Evolutionary conservation across 2,113 vertebrate species (phyloP).

Genomic region (Oryzias javanicus): DNA sequence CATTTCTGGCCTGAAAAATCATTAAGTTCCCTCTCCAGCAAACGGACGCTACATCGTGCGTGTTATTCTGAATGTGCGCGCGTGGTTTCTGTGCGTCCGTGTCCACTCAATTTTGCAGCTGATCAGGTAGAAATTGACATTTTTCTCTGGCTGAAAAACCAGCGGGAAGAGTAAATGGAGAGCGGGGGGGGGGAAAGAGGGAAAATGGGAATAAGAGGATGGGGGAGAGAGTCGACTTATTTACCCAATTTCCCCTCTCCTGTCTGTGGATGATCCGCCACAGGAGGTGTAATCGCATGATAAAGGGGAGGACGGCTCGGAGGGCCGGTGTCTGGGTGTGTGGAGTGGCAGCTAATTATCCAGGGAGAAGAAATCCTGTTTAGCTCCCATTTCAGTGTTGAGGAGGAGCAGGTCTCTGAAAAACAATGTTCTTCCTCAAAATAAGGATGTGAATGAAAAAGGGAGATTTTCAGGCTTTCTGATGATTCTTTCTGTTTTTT

Average conservation of each 20-base stretch:
- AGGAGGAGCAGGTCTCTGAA: slow-evolving; percentile 20
- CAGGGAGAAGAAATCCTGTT: slow-evolving; percentile 51
- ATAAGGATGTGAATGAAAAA: slow-evolving; percentile 6
- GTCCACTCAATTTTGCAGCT: slow-evolving; percentile 53
- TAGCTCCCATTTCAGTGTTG: slow-evolving; percentile 41
- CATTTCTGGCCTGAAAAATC: neutral
- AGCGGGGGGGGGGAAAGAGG: slow-evolving; percentile 3
- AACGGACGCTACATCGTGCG: too few species aligned
- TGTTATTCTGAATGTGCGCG: too few species aligned
- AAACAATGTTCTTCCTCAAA: neutral
- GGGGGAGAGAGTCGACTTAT: slow-evolving; percentile 20
- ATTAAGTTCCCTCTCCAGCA: slow-evolving; percentile 1
- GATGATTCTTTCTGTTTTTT: neutral
- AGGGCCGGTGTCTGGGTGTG: slow-evolving; percentile 21
- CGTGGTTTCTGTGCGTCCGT: neutral
- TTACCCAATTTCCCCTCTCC: slow-evolving; percentile 31
- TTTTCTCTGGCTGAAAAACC: slow-evolving; percentile 31
- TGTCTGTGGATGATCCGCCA: slow-evolving; percentile 22
- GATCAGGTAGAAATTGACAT: slow-evolving; percentile 64
- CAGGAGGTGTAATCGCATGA: slow-evolving; percentile 23
- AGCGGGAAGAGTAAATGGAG: slow-evolving; percentile 6
- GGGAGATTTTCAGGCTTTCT: neutral
- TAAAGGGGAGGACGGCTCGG: slow-evolving; percentile 18
- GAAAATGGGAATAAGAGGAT: neutral
- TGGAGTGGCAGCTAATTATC: slow-evolving; percentile 51